Evolutionary conservation across 2,113 vertebrate genomes (phyloP), one percentile per base, ranked within the genome.

Genomic region (Aegotheles bennettii): DNA sequence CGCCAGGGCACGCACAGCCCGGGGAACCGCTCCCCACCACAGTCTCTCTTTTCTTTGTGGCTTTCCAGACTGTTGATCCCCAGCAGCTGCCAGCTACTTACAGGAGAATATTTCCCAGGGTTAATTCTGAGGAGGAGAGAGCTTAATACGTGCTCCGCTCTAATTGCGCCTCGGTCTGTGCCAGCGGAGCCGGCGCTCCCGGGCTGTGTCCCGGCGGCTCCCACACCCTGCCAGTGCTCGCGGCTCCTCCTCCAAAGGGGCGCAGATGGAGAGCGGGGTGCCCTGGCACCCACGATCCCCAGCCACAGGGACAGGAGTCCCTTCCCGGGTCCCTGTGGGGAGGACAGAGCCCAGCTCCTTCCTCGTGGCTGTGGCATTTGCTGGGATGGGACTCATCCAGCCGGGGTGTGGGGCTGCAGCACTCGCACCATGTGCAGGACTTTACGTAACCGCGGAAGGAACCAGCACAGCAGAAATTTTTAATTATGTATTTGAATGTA

Each of bases 401-500:
- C 2, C 3, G 50, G 59, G 28, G 69, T 54, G 59, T 9, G 0
- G 18, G 29, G 68, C 76, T 63, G 26, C 3, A 10, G 42, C 25
- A 3, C 76, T 8, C 6, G 51, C 42, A 10, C 28, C 4, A 0
- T 5, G 43, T 6, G 18, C 33, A 3, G 68, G 13, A 20, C 29
- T 78, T 45, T 35, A 23, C 4, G 11, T 73, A 40, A 61, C 77
- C 1, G 9, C 59, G 21, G n/a, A 87, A 90, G n/a, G 56, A 95
- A 94, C 61, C 63, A 53, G 50, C 31, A 2, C 78, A 71, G 93
- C 95, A 91, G 87, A 90, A 81, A 76, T 73, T 83, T 92, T 76
- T 93, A 90, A 95, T 96, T 79, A 91, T 29, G 40, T 48, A 28
- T 90, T 85, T 90, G 90, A 89, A 51, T 82, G 56, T 36, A 70